Percentiles rank a stretch among this genome's conserved stretches.
Evolutionary conservation across 1,140 invertebrate genomes (phyloP).

Genomic region (Trinorchestia longiramus): DNA sequence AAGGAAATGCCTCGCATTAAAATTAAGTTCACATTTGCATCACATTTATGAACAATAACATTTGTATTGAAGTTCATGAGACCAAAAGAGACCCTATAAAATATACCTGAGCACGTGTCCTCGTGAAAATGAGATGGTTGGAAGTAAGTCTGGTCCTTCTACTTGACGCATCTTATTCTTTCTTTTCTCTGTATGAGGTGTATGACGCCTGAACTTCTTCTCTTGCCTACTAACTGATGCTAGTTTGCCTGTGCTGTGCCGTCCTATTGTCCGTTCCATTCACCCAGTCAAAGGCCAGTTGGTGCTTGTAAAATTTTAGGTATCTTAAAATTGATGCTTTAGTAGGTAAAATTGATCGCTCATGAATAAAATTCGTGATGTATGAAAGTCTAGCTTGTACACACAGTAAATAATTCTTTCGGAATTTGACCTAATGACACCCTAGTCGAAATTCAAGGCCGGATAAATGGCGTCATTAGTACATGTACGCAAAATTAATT

Average conservation of each 20-base stretch:
- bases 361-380: too few species aligned
- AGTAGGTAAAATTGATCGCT: too few species aligned
- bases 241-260: not conserved
- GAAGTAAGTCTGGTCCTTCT: not conserved
- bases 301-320: too few species aligned
- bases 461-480: too few species aligned
- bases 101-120: not conserved
- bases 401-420: too few species aligned
- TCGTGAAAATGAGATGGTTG: not conserved
- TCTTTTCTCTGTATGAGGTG: not conserved
- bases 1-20: not conserved
- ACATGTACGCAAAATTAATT: too few species aligned
- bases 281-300: not conserved
- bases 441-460: too few species aligned
- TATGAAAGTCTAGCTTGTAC: too few species aligned
- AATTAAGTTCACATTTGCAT: too few species aligned
- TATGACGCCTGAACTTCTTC: too few species aligned
- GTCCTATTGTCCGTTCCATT: not conserved
- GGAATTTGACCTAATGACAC: too few species aligned
- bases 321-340: too few species aligned
- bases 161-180: not conserved
- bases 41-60: not conserved
- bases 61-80: not conserved
- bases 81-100: not conserved
- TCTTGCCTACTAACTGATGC: not conserved